These are phyloP conservation scores for Zootoca vivipara DNA, from an alignment of 2,113 vertebrate genomes.

Conservation along the genomic window DNA sequence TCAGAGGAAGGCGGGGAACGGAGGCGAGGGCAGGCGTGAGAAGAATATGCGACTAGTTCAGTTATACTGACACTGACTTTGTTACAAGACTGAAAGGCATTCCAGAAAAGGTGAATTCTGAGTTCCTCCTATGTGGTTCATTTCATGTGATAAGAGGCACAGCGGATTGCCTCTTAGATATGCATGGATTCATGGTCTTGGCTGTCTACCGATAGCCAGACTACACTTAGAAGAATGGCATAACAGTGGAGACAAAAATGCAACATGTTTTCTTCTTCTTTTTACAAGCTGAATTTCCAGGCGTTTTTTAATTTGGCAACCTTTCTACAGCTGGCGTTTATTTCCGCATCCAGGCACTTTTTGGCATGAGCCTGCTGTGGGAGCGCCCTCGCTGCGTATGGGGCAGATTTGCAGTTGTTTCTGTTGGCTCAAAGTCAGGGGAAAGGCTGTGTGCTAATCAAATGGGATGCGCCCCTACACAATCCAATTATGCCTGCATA, in stretches of 20 bases:
- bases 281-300: neutral
- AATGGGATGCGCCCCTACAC: neutral
- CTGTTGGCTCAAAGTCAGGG: neutral
- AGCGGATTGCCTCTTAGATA: neutral
- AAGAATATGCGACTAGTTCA: too few species aligned
- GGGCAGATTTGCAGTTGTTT: neutral
- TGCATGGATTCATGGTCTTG: neutral
- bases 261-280: neutral
- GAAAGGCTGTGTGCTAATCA: neutral
- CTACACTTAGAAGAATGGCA: neutral
- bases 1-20: neutral
- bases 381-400: neutral
- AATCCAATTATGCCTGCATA: slow-evolving; percentile 3
- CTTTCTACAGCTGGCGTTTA: neutral
- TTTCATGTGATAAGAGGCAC: neutral
- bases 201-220: neutral
- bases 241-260: neutral
- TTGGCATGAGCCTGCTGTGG: neutral
- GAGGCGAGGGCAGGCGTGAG: neutral
- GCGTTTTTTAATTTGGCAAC: too few species aligned
- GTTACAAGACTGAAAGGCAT: neutral
- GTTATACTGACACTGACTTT: neutral
- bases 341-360: neutral
- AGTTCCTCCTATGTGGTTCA: neutral
- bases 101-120: neutral